Evolutionary conservation across 2,113 vertebrate species (phyloP), one percentile per base, ranked within the genome.

Genomic region (Falco punctatus): DNA sequence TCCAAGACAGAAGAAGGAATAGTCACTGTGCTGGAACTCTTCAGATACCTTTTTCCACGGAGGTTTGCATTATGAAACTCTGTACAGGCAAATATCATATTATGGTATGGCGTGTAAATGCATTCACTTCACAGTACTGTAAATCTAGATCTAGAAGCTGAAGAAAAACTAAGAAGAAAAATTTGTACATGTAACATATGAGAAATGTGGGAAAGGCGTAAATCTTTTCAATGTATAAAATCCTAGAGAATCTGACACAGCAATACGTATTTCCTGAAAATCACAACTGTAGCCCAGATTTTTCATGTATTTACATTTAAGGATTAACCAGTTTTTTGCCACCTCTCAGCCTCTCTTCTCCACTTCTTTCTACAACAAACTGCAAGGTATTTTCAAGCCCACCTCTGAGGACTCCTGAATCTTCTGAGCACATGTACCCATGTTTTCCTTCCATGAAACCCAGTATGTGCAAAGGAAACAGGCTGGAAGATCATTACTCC

Each of bases 221-320:
- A 61, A 93, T 38, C 7, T 55, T 87, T 32, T 67, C 48, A 19
- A 7, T 49, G 8, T 27, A 54, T 20, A 42, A 55, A 61, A 55
- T 19, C 58, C 23, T 42, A 55, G 27, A 48, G 27, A 49, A 77
- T 49, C 48, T 81, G 40, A 44, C 51, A 4, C 32, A 51, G 32
- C 28, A 65, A 44, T 18, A 57, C 1, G 0, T 52, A 42, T 52
- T 65, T 84, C 46, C 72, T 65, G 49, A 86, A 81, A 83, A 69
- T 30, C 72, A 52, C 22, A 74, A 70, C 28, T 1, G 0, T 7
- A 67, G 21, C 48, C 22, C 0, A 0, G 26, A 58, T 52, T 88
- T 82, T 49, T 33, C 16, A 23, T 2, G 11, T 13, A 26, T 35
- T 79, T 32, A 75, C 10, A 28, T 49, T 51, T 89, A 54, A 57